A percentile compares a stretch with the other conserved stretches of the same genome.
Evolutionary conservation across 2,888 invertebrate species (phyloP).

Genomic region (Coremacera marginata): DNA sequence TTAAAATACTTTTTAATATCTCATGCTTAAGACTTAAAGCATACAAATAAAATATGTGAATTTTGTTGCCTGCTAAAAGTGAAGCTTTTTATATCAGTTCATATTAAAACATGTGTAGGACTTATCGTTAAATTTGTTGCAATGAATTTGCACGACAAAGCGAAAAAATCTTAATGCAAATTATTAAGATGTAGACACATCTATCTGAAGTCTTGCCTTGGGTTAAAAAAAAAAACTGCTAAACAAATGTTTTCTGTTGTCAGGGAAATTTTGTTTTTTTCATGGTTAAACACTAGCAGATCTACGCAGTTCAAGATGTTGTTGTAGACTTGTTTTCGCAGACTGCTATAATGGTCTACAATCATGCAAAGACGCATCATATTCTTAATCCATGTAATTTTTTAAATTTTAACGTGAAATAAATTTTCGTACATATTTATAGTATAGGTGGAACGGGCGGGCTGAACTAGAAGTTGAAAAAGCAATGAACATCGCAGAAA

Average conservation of each 20-base stretch:
- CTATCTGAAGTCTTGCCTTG: no score
- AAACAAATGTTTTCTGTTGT: background rate
- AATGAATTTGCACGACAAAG: background rate
- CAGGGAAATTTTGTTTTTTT: no score
- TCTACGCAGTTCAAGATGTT: background rate
- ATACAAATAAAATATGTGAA: no score
- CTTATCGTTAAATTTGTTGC: background rate
- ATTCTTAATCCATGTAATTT: conserved; percentile 27
- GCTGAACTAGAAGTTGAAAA: background rate
- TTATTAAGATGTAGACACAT: background rate
- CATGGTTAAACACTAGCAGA: no score
- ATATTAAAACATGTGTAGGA: conserved; percentile 24
- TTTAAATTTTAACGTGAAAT: conserved; percentile 20
- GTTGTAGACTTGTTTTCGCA: conserved; percentile 20
- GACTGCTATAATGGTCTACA: background rate
- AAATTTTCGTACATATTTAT: no score
- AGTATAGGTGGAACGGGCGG: background rate
- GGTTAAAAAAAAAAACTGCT: background rate
- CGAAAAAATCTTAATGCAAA: background rate
- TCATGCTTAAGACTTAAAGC: no score
- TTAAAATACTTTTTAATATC: no score
- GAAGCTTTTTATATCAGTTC: no score
- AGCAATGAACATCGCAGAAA: background rate
- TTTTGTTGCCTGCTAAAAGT: no score
- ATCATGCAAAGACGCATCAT: conserved; percentile 8